A percentile compares a stretch with the other conserved stretches of the same genome.
Evolutionary conservation across 2,797 vertebrate genomes (phyloP).

Genomic region (Vipera ursinii): DNA sequence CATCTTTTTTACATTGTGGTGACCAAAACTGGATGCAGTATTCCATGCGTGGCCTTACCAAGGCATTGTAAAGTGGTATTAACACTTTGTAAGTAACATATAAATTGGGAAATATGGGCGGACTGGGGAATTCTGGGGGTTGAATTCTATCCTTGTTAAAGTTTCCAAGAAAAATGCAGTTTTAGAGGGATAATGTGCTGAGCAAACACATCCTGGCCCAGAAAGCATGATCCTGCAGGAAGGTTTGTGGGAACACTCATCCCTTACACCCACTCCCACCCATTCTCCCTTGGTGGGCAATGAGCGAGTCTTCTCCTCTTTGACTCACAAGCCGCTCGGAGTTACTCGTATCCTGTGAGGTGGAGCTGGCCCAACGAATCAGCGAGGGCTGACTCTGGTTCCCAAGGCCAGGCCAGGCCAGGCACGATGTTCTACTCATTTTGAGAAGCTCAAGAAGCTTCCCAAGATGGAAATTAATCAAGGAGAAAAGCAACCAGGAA

Average conservation of each 20-base stretch:
- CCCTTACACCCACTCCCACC: background rate
- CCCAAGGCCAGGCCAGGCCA: background rate
- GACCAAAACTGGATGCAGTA: too few species aligned
- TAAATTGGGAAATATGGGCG: too few species aligned
- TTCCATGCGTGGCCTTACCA: too few species aligned
- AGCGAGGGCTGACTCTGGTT: background rate
- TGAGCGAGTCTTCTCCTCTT: background rate
- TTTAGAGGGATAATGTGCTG: background rate
- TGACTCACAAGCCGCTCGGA: background rate
- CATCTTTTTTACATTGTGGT: too few species aligned
- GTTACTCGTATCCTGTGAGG: constrained; percentile 7
- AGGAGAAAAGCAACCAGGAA: too few species aligned
- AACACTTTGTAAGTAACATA: too few species aligned
- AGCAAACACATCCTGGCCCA: background rate
- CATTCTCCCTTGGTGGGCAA: background rate
- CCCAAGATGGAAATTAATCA: too few species aligned
- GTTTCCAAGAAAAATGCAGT: background rate
- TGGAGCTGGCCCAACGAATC: background rate
- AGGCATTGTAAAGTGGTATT: too few species aligned
- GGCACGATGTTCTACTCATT: background rate
- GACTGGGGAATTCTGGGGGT: background rate
- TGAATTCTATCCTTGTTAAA: background rate
- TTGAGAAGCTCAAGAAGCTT: background rate
- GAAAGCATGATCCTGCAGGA: background rate
- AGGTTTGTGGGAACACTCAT: background rate